Conservation (phyloP, 1,140 invertebrate genomes). For the Caenorhabditis tropicalis region DNA sequence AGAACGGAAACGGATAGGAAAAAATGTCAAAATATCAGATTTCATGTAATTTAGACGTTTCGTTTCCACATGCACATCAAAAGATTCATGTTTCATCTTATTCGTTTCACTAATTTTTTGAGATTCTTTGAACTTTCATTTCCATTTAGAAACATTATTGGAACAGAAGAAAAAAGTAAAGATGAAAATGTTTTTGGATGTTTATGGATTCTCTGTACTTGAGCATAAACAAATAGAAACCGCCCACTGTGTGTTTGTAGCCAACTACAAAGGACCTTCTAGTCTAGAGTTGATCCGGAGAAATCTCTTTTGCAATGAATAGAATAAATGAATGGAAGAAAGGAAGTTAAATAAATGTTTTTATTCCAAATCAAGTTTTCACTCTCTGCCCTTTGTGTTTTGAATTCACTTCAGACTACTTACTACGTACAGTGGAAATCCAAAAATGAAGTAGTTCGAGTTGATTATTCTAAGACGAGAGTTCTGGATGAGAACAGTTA, state of each 20-base stretch:
- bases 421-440: no score
- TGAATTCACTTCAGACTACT: not conserved
- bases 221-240: not conserved
- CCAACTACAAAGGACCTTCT: not conserved
- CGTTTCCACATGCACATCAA: constrained; percentile 27
- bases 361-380: not conserved
- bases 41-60: not conserved
- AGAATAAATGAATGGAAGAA: not conserved
- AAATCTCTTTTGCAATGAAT: not conserved
- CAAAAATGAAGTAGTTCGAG: no score
- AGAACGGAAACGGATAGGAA: not conserved
- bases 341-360: not conserved
- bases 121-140: not conserved
- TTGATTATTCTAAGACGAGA: no score
- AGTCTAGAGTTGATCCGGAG: no score
- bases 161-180: not conserved
- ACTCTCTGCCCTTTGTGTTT: not conserved
- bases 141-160: not conserved
- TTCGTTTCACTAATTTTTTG: not conserved
- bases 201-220: not conserved
- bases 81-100: not conserved
- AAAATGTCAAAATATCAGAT: not conserved
- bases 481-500: no score
- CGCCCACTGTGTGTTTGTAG: not conserved
- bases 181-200: not conserved